phyloP scores from a whole-genome alignment of 2,797 vertebrate species.

The Sebastes minor region DNA sequence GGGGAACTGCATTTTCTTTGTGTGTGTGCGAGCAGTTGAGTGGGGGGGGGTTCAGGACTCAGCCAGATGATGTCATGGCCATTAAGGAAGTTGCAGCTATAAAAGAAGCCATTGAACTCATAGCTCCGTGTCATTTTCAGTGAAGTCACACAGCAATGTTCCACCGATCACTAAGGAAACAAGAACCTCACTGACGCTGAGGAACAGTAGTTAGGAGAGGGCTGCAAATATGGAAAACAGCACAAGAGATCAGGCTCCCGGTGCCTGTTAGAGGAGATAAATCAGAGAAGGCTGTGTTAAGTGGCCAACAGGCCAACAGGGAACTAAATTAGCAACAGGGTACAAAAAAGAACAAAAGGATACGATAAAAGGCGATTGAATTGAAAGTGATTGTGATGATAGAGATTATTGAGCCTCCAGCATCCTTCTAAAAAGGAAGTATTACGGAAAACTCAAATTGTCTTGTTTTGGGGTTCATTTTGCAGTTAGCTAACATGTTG shows the following conservation, averaged over 20 bases:
- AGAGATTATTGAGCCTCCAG: neutral
- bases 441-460: neutral
- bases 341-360: neutral
- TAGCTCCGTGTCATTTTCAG: conserved; percentile 61
- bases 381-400: neutral
- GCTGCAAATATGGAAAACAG: neutral
- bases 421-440: neutral
- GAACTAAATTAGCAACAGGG: neutral
- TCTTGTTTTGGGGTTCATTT: neutral
- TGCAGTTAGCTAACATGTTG: no score
- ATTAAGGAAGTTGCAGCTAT: conserved; percentile 74
- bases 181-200: conserved; percentile 24
- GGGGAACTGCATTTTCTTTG: conserved; percentile 48
- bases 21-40: conserved; percentile 38
- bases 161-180: conserved; percentile 32
- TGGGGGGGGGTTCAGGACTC: conserved; percentile 3
- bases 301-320: neutral
- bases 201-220: neutral
- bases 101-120: conserved; percentile 77
- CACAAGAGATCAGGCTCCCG: neutral
- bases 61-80: conserved; percentile 80
- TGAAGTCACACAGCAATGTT: conserved; percentile 69
- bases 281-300: neutral
- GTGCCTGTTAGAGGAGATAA: neutral
- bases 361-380: neutral